These are phyloP conservation scores for Tenthredo notha DNA, from an alignment of 2,888 invertebrate genomes.

Conservation along the genomic window DNA sequence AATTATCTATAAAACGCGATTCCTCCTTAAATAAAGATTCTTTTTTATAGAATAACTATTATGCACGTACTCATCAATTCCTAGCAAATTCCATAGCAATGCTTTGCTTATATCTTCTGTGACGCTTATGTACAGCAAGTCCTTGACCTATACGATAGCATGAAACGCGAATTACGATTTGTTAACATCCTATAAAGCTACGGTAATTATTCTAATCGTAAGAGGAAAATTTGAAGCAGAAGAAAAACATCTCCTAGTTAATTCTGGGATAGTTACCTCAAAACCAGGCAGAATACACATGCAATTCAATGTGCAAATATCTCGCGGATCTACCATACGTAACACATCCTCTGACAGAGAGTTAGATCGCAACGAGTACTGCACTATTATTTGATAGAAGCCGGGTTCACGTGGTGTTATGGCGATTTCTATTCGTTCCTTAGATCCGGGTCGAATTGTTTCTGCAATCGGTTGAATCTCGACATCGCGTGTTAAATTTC, in stretches of 20 bases:
- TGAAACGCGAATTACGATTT: slow-evolving; percentile 21
- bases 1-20: slow-evolving; percentile 29
- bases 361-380: slow-evolving; percentile 71
- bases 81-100: slow-evolving; percentile 75
- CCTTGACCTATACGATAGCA: slow-evolving; percentile 69
- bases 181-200: too few relatives aligned
- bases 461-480: slow-evolving; percentile 65
- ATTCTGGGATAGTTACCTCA: slow-evolving; percentile 66
- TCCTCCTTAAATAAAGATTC: slow-evolving; percentile 5
- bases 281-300: slow-evolving; percentile 73
- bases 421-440: slow-evolving; percentile 67
- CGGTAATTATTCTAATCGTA: slow-evolving; percentile 1
- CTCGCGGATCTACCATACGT: slow-evolving; percentile 57
- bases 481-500: slow-evolving; percentile 61
- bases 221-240: background rate
- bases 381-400: slow-evolving; percentile 69
- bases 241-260: background rate
- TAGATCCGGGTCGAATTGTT: slow-evolving; percentile 68
- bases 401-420: slow-evolving; percentile 71
- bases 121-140: slow-evolving; percentile 70
- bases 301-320: slow-evolving; percentile 69
- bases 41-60: background rate
- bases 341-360: slow-evolving; percentile 60
- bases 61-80: slow-evolving; percentile 74
- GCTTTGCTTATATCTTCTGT: slow-evolving; percentile 70